Conservation (phyloP, 2,888 invertebrate species). For the Drosophila atroscutellata region DNA sequence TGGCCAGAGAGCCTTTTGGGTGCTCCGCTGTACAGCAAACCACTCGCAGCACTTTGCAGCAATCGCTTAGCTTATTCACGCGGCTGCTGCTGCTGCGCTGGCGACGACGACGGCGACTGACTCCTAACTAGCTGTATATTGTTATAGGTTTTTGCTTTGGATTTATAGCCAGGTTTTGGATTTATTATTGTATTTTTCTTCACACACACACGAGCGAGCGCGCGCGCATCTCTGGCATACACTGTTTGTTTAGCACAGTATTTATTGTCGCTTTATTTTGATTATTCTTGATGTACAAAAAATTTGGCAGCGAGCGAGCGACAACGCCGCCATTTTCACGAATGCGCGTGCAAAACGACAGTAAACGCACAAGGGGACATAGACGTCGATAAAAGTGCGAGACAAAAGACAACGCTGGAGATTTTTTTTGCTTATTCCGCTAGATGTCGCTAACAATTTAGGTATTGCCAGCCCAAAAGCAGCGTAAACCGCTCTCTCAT, state of each 20-base stretch:
- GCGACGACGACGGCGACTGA: conserved; percentile 53
- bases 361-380: conserved; percentile 54
- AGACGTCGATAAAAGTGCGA: conserved; percentile 61
- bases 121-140: conserved; percentile 54
- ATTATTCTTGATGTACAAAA: conserved; percentile 84
- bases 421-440: conserved; percentile 23
- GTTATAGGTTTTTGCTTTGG: conserved; percentile 59
- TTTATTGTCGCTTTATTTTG: conserved; percentile 85
- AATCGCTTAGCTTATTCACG: conserved; percentile 68
- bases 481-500: conserved; percentile 23
- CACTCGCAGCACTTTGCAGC: conserved; percentile 24
- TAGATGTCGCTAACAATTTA: conserved; percentile 34
- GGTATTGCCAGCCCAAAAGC: conserved; percentile 35
- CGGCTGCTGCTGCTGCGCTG: conserved; percentile 68
- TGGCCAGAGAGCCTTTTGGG: conserved; percentile 48
- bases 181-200: conserved; percentile 36
- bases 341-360: conserved; percentile 79
- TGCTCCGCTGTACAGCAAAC: conserved; percentile 65
- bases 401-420: conserved; percentile 65
- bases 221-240: conserved; percentile 40
- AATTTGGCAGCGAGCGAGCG: conserved; percentile 83
- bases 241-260: conserved; percentile 77
- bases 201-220: conserved; percentile 57
- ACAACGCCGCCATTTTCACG: conserved; percentile 85
- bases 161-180: conserved; percentile 16